These are phyloP conservation scores for Oxyteleia sp. DNA, from an alignment of 2,888 invertebrate species.

Conservation along the genomic window DNA sequence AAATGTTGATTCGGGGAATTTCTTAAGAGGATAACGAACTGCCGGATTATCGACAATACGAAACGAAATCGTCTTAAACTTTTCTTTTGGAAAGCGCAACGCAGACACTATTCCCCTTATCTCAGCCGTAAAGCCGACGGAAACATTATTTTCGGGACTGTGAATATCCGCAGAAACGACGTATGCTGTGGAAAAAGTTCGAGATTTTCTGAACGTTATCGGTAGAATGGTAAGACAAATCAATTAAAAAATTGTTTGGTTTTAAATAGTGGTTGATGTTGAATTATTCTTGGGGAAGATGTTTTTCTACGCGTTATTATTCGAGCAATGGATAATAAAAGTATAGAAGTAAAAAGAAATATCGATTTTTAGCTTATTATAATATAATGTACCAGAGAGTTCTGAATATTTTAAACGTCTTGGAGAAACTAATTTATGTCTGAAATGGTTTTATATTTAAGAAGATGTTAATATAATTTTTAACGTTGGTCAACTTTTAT, in stretches of 20 bases:
- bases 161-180: constrained; percentile 21
- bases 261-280: too few species aligned
- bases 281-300: too few species aligned
- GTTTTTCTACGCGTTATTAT: too few species aligned
- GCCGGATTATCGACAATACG: constrained; percentile 54
- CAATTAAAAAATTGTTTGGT: too few species aligned
- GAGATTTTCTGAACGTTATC: neutral
- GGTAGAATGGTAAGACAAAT: neutral
- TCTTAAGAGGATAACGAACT: constrained; percentile 51
- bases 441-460: too few species aligned
- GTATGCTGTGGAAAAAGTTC: constrained; percentile 8
- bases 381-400: too few species aligned
- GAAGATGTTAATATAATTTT: too few species aligned
- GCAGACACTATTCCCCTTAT: constrained; percentile 53
- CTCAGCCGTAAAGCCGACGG: constrained; percentile 46
- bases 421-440: too few species aligned
- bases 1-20: constrained; percentile 46
- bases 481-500: too few species aligned
- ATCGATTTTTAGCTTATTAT: too few species aligned
- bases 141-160: constrained; percentile 45
- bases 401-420: too few species aligned
- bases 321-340: constrained; percentile 44
- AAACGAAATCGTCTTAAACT: constrained; percentile 54
- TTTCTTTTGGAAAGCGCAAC: constrained; percentile 40
- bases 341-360: too few species aligned